A percentile compares a stretch with the other conserved stretches of the same genome.
Evolutionary conservation across 2,797 vertebrate genomes (phyloP).

Genomic region (Xerus rutilus): DNA sequence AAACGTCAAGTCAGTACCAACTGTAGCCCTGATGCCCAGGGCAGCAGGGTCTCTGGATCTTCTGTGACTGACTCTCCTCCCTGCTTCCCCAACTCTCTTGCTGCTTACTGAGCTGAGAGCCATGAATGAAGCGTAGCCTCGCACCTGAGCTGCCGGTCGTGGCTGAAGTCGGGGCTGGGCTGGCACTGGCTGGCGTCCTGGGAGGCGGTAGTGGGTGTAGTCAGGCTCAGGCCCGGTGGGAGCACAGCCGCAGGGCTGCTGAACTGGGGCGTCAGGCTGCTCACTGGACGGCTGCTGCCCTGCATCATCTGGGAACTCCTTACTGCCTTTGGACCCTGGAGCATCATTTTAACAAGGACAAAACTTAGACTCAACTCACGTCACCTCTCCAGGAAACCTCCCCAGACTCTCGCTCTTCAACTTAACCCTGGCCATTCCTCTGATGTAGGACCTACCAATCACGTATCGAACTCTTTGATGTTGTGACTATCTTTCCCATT

Average conservation of each 20-base stretch:
- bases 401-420: not conserved
- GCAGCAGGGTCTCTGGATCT: not conserved
- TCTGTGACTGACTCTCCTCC: no score
- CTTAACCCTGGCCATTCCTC: not conserved
- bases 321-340: conserved; percentile 83
- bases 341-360: not conserved
- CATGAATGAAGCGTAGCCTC: not conserved
- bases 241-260: conserved; percentile 51
- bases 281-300: conserved; percentile 60
- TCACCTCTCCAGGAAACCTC: not conserved
- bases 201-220: conserved; percentile 76
- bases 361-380: not conserved
- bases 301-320: conserved; percentile 76
- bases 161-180: conserved; percentile 85
- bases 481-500: not conserved
- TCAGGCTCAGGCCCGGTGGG: conserved; percentile 75
- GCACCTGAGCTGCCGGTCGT: conserved; percentile 89
- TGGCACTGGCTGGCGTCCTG: conserved; percentile 81
- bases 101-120: not conserved
- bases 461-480: not conserved
- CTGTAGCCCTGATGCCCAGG: accelerated
- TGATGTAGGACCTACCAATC: not conserved
- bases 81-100: not conserved
- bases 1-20: not conserved
- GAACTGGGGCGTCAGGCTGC: conserved; percentile 72